Conservation (phyloP, 2,113 vertebrate species). For the Petroica traversi region DNA sequence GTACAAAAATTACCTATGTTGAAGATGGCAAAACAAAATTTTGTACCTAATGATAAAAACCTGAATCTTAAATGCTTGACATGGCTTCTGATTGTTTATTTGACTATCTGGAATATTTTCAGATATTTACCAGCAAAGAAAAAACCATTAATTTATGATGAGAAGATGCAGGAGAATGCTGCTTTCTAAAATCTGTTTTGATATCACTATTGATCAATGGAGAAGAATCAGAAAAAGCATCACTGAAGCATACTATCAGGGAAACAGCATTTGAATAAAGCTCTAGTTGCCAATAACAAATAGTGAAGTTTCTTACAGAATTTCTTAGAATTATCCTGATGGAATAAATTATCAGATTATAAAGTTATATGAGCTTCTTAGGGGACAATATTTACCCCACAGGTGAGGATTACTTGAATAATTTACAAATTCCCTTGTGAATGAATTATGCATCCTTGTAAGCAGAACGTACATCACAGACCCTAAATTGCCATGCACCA, state of each 20-base stretch:
- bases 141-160: neutral
- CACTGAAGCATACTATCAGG: neutral
- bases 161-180: neutral
- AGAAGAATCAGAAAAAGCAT: neutral
- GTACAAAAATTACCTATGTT: neutral
- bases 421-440: neutral
- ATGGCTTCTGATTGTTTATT: neutral
- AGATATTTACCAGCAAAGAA: neutral
- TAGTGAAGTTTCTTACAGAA: neutral
- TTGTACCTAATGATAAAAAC: neutral
- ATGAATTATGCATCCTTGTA: neutral
- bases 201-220: neutral
- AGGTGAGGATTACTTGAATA: conserved; percentile 18
- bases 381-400: neutral
- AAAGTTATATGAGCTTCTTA: neutral
- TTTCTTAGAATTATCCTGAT: neutral
- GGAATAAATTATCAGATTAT: conserved; percentile 16
- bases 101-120: neutral
- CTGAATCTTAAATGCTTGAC: neutral
- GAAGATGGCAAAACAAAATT: neutral
- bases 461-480: neutral
- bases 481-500: neutral
- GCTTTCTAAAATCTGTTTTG: neutral
- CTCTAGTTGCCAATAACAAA: neutral
- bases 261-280: neutral